Base-by-base conservation (phyloP, 2,797 vertebrate species). In the Tokudaia muenninki region DNA sequence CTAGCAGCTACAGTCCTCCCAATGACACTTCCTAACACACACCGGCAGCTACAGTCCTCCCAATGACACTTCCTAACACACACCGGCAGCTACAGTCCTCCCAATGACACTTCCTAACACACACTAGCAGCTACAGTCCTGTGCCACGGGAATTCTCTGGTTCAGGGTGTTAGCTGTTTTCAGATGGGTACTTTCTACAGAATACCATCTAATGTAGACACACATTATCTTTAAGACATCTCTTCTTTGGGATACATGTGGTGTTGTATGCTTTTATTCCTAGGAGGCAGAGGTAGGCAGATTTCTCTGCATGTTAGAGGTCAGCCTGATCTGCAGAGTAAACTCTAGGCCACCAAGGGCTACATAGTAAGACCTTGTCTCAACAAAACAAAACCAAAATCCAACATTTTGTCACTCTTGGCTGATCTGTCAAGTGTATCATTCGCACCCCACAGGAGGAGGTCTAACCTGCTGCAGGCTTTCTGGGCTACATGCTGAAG, bases 401-500 rank as follows among this genome's bases (percentile, higher is more conserved):
- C 34, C 67, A 72, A 5, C 47, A 1, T 87, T 87, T 16, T 57
- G 44, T 77, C 57, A 55, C 63, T 22, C 8, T 59, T 37, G 37
- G 37, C 41, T 29, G 57, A 91, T 5, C 80, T 92, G 44, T 50
- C 92, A 89, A 79, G 50, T 57, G 87, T 12, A 26, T 44, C 21
- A 37, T 31, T 67, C 82, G 61, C 24, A 65, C 67, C 84, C 37
- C 79, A 19, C 41, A 93, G n/a, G n/a, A 41, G 90, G 88, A 80
- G 87, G 63, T 83, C 98, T 95, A 98, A 99, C 99, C 99, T 99
- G 93, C 90, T 98, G 7, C 98, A 92, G 47, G 98, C 98, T 97
- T 99, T 99, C 97, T 93, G 98, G 9, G 98, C 98, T 98, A 99
- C 98, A 95, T 98, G 97, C 95, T 98, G 98, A 94, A 99, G 98